Percentiles rank a stretch among this genome's conserved stretches.
Conservation (phyloP, 2,113 vertebrate genomes). For the Bos taurus region DNA sequence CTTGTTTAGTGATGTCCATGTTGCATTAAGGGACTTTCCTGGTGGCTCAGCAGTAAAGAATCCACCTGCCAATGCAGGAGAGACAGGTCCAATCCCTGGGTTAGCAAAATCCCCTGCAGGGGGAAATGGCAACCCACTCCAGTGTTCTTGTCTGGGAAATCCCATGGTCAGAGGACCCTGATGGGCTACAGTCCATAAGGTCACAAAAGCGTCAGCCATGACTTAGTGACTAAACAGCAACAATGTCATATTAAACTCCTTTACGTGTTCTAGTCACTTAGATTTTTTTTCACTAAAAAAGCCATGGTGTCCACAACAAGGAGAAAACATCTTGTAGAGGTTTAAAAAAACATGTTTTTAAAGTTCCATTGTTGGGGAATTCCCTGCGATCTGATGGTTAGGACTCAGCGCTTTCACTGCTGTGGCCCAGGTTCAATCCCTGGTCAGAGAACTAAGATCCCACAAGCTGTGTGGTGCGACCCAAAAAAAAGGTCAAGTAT, state of each 20-base stretch:
- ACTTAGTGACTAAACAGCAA: not conserved
- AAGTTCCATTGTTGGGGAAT: not conserved
- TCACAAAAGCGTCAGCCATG: not conserved
- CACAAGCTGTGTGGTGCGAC: accelerated
- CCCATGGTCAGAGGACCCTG: not conserved
- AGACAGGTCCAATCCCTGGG: not conserved
- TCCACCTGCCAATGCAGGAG: not conserved
- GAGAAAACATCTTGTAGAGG: not conserved
- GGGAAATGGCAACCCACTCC: not conserved
- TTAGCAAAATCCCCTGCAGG: not conserved
- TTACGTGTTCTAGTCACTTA: not conserved
- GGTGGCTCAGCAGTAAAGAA: not conserved
- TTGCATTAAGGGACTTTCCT: not conserved
- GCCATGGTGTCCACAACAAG: not conserved
- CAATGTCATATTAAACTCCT: not conserved
- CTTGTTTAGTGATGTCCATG: not conserved
- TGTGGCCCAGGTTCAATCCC: not conserved
- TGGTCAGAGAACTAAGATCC: not conserved
- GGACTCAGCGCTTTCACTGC: not conserved
- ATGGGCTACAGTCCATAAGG: not conserved
- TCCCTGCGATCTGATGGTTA: not conserved
- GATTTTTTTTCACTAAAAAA: conserved; percentile 1
- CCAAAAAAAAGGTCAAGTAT: not conserved
- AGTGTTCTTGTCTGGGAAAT: not conserved
- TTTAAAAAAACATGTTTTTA: not conserved